These are phyloP conservation scores for Aplochiton taeniatus DNA, from an alignment of 2,797 vertebrate species.

Conservation along the genomic window DNA sequence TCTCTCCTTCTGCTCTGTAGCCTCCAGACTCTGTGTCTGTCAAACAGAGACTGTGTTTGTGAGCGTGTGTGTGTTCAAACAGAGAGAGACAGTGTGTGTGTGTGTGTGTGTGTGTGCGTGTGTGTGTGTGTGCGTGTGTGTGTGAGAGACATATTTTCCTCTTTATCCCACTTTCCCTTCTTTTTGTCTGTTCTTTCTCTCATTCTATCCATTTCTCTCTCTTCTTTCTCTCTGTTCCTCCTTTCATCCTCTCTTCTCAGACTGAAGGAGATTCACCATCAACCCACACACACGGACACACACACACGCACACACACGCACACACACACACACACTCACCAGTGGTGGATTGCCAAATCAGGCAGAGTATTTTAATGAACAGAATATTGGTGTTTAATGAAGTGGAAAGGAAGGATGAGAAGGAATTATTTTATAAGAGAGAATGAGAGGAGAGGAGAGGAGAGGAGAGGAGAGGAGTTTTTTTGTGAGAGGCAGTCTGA, in stretches of 20 bases:
- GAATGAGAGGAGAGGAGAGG: constrained; percentile 3
- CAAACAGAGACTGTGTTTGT: too few relatives aligned
- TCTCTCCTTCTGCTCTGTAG: too few relatives aligned
- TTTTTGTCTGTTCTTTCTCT: too few relatives aligned
- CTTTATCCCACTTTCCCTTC: too few relatives aligned
- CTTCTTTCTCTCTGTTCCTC: background rate
- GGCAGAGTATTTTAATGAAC: constrained; percentile 39
- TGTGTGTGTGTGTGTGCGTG: background rate
- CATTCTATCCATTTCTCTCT: background rate
- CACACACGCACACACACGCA: background rate
- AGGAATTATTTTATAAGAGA: constrained; percentile 21
- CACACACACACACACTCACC: constrained; percentile 2
- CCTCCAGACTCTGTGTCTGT: too few relatives aligned
- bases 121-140: background rate
- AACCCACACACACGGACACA: background rate
- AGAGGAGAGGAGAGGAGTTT: background rate
- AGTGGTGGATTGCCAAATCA: constrained; percentile 24
- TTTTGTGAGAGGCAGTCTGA: background rate
- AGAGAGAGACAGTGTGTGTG: background rate
- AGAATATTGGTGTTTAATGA: constrained; percentile 41
- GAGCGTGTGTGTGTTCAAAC: too few relatives aligned
- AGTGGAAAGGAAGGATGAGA: constrained; percentile 27
- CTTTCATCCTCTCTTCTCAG: background rate
- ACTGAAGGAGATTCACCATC: background rate
- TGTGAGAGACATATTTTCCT: too few relatives aligned